Evolutionary conservation across 2,888 invertebrate species (phyloP).

Genomic region (Morinoia aosen): DNA sequence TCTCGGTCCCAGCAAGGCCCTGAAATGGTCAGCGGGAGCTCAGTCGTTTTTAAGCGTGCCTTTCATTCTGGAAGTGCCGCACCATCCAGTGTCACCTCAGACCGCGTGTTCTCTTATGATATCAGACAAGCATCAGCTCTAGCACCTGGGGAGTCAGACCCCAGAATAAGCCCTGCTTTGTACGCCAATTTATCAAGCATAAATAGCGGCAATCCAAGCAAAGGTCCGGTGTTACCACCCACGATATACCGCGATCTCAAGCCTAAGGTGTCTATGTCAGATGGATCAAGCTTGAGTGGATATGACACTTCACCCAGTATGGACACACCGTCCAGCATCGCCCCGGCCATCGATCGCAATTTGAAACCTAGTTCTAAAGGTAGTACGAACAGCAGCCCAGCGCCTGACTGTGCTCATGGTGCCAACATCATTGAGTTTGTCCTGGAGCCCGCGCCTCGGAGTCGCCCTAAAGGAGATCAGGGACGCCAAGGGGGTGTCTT

Average conservation of each 20-base stretch:
- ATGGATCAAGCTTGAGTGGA: slow-evolving; percentile 57
- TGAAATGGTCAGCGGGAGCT: not conserved
- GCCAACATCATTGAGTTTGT: slow-evolving; percentile 57
- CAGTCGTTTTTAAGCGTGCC: not conserved
- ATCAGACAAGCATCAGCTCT: slow-evolving; percentile 54
- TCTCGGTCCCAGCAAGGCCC: slow-evolving; percentile 6
- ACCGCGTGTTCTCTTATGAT: slow-evolving; percentile 66
- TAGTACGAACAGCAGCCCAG: not conserved
- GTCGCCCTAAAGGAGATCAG: slow-evolving; percentile 56
- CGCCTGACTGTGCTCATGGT: not conserved
- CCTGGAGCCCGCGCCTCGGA: slow-evolving; percentile 63
- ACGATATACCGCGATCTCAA: slow-evolving; percentile 66
- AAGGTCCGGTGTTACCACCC: slow-evolving; percentile 61
- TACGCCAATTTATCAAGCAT: slow-evolving; percentile 26
- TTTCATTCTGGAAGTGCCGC: not conserved
- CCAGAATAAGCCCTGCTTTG: slow-evolving; percentile 59
- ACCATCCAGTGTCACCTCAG: slow-evolving; percentile 39
- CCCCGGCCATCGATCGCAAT: slow-evolving; percentile 66
- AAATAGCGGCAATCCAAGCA: slow-evolving; percentile 57
- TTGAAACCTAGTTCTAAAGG: slow-evolving; percentile 62
- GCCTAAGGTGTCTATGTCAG: slow-evolving; percentile 59
- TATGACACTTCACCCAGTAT: slow-evolving; percentile 60
- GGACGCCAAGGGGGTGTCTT: slow-evolving; percentile 58
- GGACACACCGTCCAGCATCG: slow-evolving; percentile 61
- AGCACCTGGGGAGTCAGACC: slow-evolving; percentile 53